These are phyloP conservation scores for Phaenicophaeus curvirostris DNA, from an alignment of 2,797 vertebrate genomes.

Conservation along the genomic window DNA sequence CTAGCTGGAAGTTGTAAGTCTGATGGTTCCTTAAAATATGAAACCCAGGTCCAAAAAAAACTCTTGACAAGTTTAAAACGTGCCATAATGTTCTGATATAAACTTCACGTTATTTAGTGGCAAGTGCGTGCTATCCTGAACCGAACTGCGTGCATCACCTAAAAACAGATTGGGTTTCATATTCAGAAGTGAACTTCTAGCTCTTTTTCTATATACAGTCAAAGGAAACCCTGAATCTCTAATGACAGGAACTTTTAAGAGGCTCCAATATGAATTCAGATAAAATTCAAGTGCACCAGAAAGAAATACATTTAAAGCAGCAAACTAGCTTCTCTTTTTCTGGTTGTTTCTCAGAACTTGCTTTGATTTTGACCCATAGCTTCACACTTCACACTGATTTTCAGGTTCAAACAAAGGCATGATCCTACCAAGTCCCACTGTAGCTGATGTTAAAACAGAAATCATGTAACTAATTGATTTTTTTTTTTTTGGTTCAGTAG, in stretches of 20 bases:
- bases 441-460: not conserved
- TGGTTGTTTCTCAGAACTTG: not conserved
- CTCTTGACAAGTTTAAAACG: not conserved
- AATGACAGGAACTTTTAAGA: not conserved
- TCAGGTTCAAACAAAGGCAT: not conserved
- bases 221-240: not conserved
- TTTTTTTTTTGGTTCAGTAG: not conserved
- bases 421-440: not conserved
- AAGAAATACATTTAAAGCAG: not conserved
- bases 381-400: not conserved
- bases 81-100: not conserved
- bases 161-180: not conserved
- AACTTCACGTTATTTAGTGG: not conserved
- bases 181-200: not conserved
- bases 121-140: not conserved
- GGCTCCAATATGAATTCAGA: not conserved
- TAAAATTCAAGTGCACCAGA: not conserved
- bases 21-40: not conserved
- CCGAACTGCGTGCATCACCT: not conserved
- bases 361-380: not conserved
- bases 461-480: not conserved
- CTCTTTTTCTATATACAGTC: not conserved
- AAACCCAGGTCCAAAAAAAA: not conserved
- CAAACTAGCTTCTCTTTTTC: not conserved
- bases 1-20: not conserved